Evolutionary conservation across 1,140 invertebrate species (phyloP).

Genomic region (Drosophila tsacasi): DNA sequence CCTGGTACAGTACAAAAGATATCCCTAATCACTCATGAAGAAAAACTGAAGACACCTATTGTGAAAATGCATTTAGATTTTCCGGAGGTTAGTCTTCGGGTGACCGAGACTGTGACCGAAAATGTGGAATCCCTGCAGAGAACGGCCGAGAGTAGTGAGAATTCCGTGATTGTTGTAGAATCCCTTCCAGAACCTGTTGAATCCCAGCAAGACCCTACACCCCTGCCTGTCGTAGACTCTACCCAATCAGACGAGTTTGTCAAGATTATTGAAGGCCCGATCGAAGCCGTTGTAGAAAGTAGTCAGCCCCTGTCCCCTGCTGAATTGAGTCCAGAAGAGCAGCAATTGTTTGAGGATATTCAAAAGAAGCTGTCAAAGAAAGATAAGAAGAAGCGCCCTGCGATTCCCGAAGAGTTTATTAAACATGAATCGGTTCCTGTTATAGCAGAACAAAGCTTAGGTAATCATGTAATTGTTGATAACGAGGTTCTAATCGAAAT

Average conservation of each 20-base stretch:
- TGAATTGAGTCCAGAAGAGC: slow-evolving; percentile 72
- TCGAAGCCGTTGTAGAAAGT: slow-evolving; percentile 10
- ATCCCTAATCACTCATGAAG: slow-evolving; percentile 89
- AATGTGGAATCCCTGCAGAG: slow-evolving; percentile 65
- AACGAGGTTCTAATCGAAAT: slow-evolving; percentile 33
- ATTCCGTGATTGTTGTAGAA: slow-evolving; percentile 35
- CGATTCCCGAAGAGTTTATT: slow-evolving; percentile 78
- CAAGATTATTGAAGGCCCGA: neutral
- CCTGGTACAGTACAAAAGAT: slow-evolving; percentile 87
- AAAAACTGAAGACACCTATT: slow-evolving; percentile 88
- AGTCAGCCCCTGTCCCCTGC: slow-evolving; percentile 34
- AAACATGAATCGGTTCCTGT: slow-evolving; percentile 63
- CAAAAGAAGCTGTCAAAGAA: slow-evolving; percentile 82
- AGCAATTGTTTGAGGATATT: slow-evolving; percentile 78
- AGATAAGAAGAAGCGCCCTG: slow-evolving; percentile 81
- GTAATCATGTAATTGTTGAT: slow-evolving; percentile 32
- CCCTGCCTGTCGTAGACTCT: neutral
- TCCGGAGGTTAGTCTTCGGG: slow-evolving; percentile 79
- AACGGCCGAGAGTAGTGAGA: slow-evolving; percentile 49
- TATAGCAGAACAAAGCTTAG: slow-evolving; percentile 42
- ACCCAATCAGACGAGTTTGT: slow-evolving; percentile 3
- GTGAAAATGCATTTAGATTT: slow-evolving; percentile 88
- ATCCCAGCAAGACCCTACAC: slow-evolving; percentile 4
- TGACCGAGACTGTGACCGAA: slow-evolving; percentile 82
- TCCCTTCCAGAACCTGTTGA: slow-evolving; percentile 34